Conservation (phyloP, 2,113 vertebrate species). For the Calyptomena viridis region DNA sequence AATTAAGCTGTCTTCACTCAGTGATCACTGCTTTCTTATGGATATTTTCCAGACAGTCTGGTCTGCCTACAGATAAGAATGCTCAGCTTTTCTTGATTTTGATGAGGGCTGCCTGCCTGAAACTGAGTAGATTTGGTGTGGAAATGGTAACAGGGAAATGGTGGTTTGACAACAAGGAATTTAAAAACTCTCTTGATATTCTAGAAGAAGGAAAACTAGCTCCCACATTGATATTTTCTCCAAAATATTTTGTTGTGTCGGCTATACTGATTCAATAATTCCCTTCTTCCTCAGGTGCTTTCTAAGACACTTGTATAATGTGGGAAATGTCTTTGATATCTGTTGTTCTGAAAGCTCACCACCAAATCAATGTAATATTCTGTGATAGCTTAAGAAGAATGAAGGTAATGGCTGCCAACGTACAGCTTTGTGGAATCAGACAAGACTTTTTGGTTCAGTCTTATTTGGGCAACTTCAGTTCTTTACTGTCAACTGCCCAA, state of each 20-base stretch:
- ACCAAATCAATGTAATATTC: neutral
- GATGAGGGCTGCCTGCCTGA: neutral
- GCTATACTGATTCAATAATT: neutral
- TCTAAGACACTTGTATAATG: neutral
- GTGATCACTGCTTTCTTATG: neutral
- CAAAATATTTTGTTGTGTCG: neutral
- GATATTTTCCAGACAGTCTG: conserved; percentile 29
- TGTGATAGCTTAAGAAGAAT: neutral
- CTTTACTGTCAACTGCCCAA: too few relatives aligned
- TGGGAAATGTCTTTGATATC: too few relatives aligned
- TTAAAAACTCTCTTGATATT: neutral
- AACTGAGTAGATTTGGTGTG: neutral
- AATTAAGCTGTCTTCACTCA: conserved; percentile 40
- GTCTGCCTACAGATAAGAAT: conserved; percentile 1
- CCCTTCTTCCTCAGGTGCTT: neutral
- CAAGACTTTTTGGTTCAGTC: neutral
- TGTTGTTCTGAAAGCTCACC: neutral
- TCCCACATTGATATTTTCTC: neutral
- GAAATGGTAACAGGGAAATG: neutral
- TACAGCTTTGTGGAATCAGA: neutral
- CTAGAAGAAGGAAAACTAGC: neutral
- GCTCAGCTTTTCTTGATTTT: neutral
- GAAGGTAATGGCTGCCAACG: neutral
- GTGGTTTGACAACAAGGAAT: neutral
- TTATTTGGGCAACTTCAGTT: neutral